Conservation (phyloP, 2,888 invertebrate genomes). For the Myopa testacea region DNA sequence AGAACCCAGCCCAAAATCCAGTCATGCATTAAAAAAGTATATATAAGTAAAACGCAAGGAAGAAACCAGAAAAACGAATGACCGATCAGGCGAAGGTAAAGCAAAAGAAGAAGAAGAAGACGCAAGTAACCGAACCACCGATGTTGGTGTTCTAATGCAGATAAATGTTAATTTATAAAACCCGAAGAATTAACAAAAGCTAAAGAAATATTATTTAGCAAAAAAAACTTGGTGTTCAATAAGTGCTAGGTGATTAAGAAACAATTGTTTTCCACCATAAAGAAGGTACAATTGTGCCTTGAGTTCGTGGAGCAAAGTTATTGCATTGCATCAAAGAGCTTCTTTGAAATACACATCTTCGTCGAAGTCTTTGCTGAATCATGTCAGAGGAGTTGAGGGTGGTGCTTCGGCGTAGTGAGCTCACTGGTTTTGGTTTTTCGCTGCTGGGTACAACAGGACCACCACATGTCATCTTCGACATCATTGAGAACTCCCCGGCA, state of each 20-base stretch:
- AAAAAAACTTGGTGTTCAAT: background rate
- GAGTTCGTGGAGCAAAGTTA: background rate
- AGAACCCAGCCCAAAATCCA: conserved; percentile 64
- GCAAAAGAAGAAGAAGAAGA: background rate
- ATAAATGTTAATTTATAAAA: conserved; percentile 11
- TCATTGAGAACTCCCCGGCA: conserved; percentile 92
- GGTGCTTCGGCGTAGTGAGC: conserved; percentile 87
- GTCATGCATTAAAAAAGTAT: conserved; percentile 52
- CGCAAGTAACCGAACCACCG: conserved; percentile 37
- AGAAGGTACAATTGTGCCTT: background rate
- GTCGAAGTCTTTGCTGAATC: conserved; percentile 31
- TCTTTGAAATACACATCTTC: background rate
- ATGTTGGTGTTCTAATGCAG: conserved; percentile 7
- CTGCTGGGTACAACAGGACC: conserved; percentile 90
- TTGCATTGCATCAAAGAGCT: background rate
- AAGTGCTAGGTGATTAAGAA: background rate
- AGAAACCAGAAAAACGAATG: conserved; percentile 43
- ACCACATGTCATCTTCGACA: conserved; percentile 93
- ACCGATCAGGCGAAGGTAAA: conserved; percentile 4
- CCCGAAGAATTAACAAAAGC: background rate
- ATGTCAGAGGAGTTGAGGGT: conserved; percentile 88
- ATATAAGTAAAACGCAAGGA: conserved; percentile 30
- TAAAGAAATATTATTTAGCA: background rate
- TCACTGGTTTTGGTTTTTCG: conserved; percentile 91
- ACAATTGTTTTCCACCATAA: no score